Base-by-base conservation (phyloP, 2,797 vertebrate genomes). In the Spheniscus humboldti region DNA sequence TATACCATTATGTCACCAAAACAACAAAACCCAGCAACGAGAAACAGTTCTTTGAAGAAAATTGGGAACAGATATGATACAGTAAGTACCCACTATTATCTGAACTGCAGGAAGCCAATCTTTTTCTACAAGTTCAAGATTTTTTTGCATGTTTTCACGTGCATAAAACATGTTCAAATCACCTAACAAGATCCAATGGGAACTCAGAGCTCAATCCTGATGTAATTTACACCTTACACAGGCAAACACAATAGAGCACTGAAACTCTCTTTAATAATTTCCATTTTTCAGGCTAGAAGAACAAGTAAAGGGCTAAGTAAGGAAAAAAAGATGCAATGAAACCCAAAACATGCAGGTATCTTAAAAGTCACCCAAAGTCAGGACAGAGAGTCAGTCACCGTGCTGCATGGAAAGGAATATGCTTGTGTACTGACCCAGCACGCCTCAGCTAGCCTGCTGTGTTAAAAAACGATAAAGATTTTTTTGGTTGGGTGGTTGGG, bases 141-240 rank as follows among this genome's bases (percentile, higher is more conserved):
- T 23, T 68, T 60, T 6, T n/a, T 47, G 66, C 28, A 17, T 17
- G 15, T 71, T 80, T 87, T 57, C 45, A 35, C 5, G 9, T 7
- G 14, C 18, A 28, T 24, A 41, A 68, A 74, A 55, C 3, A 1
- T 3, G 18, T 17, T 69, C 37, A 57, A 64, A 86, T 37, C 47
- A 20, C n/a, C 45, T 56, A 56, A 67, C 37, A 47, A 52, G 45
- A 89, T 13, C 16, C 31, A 69, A 3, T 14, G 18, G 16, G 43
- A 77, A 50, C 30, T 47, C 27, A 39, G 45, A 76, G 47, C 27
- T 7, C 22, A 64, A 30, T 35, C 27, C 47, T 60, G 60, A 30
- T 0, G 1, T 7, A 25, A 85, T n/a, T 82, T n/a, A 82, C 6
- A 41, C 20, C 7, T n/a, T 59, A 33, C 1, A 1, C 12, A 30